Evolutionary conservation across 2,888 invertebrate species (phyloP), one percentile per base, ranked within the genome.

Genomic region (Agelastica alni): DNA sequence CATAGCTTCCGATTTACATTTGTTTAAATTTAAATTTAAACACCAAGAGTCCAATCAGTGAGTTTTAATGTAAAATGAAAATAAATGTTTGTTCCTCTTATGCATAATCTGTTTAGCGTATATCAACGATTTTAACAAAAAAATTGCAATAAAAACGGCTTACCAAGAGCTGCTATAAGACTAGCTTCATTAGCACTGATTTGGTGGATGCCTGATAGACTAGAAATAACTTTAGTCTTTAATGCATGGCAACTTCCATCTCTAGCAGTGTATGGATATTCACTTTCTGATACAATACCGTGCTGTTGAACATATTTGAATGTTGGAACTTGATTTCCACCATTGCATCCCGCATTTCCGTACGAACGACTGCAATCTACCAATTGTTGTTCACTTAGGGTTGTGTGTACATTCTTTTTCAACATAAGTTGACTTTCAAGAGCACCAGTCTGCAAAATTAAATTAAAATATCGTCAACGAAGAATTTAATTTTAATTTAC

Each of bases 341-440:
- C 93, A 66, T 87, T 84, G 78, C 93, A 93, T 44, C 93, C 93
- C 69, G 88, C 83, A 78, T 93, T 93, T 26, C 89, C 91, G 16
- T 20, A 32, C n/a, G n/a, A n/a, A n/a, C n/a, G n/a, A 0, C 52
- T 47, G 16, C 93, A 93, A 78, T 93, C 93, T 51, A 93, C 80
- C 61, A 93, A 80, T 78, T 93, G 91, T 78, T 93, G 93, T 77
- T 61, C 61, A 31, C 93, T 93, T 9, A 96, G 83, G 1, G 93
- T 91, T 18, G 91, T 83, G 52, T 94, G 79, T 61, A 80, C 80
- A n/a, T 88, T 88, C 9, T 81, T 80, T 76, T 87, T 85, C 61
- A 92, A 85, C 82, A 84, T 93, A 77, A 93, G 89, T 76, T 94
- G 93, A 1, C 88, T 93, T 79, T 94, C 94, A 9, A 95, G 77